Percentiles rank a stretch among this genome's conserved stretches.
phyloP scores from a whole-genome alignment of 2,113 vertebrate genomes.

The Parus major region DNA sequence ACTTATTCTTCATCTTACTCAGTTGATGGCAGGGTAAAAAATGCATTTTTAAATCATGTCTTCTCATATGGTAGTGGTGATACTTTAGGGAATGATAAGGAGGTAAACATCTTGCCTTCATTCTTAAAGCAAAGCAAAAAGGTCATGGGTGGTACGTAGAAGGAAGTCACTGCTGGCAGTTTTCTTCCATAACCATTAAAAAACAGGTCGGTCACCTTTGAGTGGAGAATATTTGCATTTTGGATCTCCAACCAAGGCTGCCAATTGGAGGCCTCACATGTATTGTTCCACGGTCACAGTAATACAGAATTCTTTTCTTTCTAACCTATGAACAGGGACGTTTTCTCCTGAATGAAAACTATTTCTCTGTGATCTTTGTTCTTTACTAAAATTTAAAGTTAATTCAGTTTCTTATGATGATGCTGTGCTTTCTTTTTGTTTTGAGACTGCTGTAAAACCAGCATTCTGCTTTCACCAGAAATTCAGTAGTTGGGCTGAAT shows the following conservation, averaged over 20 bases:
- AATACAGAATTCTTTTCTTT: neutral
- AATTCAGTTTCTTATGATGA: neutral
- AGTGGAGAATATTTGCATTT: neutral
- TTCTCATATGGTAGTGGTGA: neutral
- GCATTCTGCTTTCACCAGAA: neutral
- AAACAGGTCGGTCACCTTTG: neutral
- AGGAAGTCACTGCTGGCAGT: neutral
- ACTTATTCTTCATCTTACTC: neutral
- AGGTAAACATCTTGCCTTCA: neutral
- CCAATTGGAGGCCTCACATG: neutral
- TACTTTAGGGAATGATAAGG: neutral
- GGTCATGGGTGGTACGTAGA: neutral
- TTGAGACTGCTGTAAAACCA: neutral
- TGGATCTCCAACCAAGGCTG: neutral
- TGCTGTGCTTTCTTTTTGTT: neutral
- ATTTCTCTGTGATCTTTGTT: neutral
- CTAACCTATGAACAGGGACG: accelerated
- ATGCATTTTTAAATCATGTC: neutral
- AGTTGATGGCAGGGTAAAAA: neutral
- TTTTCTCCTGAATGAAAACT: neutral
- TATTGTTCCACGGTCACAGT: neutral
- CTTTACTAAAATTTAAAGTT: neutral
- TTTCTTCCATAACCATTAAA: neutral
- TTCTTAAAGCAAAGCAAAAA: neutral
- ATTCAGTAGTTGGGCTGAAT: neutral